These are phyloP conservation scores for Urocyon cinereoargenteus DNA, from an alignment of 2,797 vertebrate species.

Conservation along the genomic window DNA sequence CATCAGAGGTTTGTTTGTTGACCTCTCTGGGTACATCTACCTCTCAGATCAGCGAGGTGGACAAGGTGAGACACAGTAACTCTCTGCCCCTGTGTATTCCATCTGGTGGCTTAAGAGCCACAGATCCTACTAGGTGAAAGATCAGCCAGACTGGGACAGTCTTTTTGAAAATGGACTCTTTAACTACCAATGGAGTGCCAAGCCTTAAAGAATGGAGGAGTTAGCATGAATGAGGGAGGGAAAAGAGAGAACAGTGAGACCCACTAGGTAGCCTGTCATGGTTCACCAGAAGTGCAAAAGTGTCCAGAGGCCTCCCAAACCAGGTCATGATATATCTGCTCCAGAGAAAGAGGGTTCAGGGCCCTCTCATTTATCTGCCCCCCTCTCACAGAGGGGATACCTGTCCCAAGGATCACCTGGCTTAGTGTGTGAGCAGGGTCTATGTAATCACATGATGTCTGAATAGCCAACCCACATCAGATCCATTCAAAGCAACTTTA, in stretches of 20 bases:
- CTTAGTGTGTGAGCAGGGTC: neutral
- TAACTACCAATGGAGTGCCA: neutral
- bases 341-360: no score
- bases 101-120: neutral
- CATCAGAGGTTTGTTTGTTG: neutral
- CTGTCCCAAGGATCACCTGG: neutral
- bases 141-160: neutral
- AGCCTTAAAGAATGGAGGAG: neutral
- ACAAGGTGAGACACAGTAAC: neutral
- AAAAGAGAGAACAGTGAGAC: neutral
- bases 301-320: neutral
- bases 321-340: neutral
- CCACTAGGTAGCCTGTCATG: rapidly evolving
- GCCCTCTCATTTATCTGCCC: neutral
- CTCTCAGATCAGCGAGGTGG: neutral
- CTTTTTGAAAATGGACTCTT: neutral
- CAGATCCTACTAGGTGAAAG: neutral
- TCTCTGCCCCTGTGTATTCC: rapidly evolving
- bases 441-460: neutral
- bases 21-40: neutral
- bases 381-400: neutral
- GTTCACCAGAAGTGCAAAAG: neutral
- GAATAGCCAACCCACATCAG: neutral
- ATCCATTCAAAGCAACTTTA: neutral
- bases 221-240: no score